These are phyloP conservation scores for Pterocles gutturalis DNA, from an alignment of 2,113 vertebrate genomes.

Conservation along the genomic window DNA sequence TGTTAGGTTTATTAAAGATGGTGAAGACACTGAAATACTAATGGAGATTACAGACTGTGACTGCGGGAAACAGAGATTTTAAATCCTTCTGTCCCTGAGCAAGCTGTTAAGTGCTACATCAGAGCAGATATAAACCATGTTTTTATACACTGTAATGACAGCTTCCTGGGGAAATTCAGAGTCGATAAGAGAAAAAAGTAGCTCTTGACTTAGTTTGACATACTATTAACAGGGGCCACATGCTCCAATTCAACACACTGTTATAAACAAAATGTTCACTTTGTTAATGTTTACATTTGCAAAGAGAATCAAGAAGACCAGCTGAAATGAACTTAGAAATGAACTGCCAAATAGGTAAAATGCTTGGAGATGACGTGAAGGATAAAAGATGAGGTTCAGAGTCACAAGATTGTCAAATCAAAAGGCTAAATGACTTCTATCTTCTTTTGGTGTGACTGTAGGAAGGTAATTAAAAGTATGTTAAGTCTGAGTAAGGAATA, in stretches of 20 bases:
- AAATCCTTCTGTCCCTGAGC: neutral
- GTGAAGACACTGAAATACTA: slow-evolving; percentile 23
- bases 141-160: neutral
- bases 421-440: neutral
- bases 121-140: neutral
- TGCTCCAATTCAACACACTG: neutral
- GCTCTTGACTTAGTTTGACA: neutral
- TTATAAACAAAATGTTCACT: neutral
- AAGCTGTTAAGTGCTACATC: neutral
- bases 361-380: neutral
- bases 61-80: neutral
- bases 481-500: neutral
- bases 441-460: neutral
- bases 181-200: neutral
- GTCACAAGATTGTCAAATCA: neutral
- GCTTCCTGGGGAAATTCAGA: neutral
- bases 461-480: neutral
- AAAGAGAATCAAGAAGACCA: neutral
- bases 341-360: neutral
- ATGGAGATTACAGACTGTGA: neutral
- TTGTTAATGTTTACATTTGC: neutral
- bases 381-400: neutral
- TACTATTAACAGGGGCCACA: neutral
- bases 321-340: neutral
- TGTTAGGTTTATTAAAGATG: neutral